Evolutionary conservation across 1,140 invertebrate species (phyloP), one percentile per base, ranked within the genome.

Genomic region (Phymastichus coffea): DNA sequence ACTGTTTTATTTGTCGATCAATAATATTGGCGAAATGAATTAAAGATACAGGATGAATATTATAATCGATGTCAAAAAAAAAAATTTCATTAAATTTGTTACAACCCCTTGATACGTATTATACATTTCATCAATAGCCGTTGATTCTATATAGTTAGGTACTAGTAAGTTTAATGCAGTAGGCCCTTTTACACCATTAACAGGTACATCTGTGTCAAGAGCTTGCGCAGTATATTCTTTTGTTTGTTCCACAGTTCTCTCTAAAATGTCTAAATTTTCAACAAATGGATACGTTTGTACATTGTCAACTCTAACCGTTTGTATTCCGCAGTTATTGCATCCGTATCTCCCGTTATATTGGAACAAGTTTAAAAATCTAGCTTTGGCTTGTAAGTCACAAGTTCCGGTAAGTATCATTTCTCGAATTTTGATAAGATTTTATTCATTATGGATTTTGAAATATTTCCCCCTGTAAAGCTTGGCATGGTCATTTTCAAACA

Each of bases 221-320:
- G 43, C 60, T 55, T 10, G 4, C 43, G 35, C 15, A 1, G 43
- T 26, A 23, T 30, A 12, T 14, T 19, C 12, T 20, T 26, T 52
- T 19, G 51, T 51, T 62, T 51, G 28, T 10, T 63, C 10, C 8
- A 61, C 61, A 14, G 58, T 63, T 61, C 65, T 43, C n/a, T n/a
- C n/a, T n/a, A n/a, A n/a, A 12, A 64, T 22, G 12, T 46, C 9
- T 10, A 57, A 33, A 17, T 38, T 25, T n/a, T 37, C 23, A 10
- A 19, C 49, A 47, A 37, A 60, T 1, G 48, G 48, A 37, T 60
- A 60, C 3, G 41, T 17, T 44, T 28, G 35, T 3, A 56, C 46
- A 10, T 56, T 51, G 1, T 47, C 38, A 25, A 60, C 28, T 33
- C 47, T 15, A 14, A 3, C 17, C 2, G 26, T 49, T 35, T 35